Evolutionary conservation across 2,113 vertebrate genomes (phyloP).

Genomic region (Egretta garzetta): DNA sequence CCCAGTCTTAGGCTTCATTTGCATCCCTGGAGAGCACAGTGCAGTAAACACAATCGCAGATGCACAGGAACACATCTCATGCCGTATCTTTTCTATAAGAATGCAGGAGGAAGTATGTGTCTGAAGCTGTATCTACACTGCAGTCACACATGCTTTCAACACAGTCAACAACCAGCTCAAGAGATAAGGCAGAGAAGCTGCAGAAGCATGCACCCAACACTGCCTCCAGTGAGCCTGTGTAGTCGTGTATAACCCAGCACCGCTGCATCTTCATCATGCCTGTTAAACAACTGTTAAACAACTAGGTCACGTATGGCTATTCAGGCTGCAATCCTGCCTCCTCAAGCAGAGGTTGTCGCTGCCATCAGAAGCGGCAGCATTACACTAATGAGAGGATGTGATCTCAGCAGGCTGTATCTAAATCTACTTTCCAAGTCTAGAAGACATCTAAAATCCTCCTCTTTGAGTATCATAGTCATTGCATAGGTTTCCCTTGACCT

Average conservation of each 20-base stretch:
- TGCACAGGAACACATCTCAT: background rate
- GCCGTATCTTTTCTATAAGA: background rate
- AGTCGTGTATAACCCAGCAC: fast-evolving
- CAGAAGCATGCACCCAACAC: background rate
- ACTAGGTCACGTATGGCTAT: fast-evolving
- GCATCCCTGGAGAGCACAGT: background rate
- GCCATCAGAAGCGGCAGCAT: background rate
- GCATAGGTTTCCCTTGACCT: background rate
- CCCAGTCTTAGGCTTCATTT: background rate
- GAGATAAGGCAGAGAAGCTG: background rate
- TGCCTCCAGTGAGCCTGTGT: background rate
- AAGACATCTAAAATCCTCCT: background rate
- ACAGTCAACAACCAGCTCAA: background rate
- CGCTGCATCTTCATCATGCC: fast-evolving
- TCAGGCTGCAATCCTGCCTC: background rate
- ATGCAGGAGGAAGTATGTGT: background rate
- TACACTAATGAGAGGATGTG: background rate
- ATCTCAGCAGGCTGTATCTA: background rate
- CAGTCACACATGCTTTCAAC: background rate
- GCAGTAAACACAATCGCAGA: background rate
- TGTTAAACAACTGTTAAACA: fast-evolving
- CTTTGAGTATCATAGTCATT: background rate
- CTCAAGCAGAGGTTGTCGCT: background rate
- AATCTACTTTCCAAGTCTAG: background rate
- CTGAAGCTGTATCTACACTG: background rate